phyloP scores from a whole-genome alignment of 2,888 invertebrate species.

The Caenorhabditis sp. region DNA sequence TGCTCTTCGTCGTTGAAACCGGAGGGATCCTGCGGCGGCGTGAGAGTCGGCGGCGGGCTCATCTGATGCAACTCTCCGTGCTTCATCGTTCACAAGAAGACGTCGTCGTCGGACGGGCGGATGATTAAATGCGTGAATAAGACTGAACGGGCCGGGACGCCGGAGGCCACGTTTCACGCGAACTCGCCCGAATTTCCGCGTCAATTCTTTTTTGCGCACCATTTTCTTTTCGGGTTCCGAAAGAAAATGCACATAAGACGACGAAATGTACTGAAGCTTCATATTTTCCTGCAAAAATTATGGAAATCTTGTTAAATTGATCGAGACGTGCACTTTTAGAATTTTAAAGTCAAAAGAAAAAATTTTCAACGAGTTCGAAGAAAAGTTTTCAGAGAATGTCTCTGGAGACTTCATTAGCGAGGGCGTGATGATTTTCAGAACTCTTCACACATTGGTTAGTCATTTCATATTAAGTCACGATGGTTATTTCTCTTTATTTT shows the following conservation, averaged over 20 bases:
- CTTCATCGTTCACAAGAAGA: too few relatives aligned
- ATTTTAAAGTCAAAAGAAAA: too few relatives aligned
- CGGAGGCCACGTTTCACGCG: constrained; percentile 39
- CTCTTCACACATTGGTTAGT: not conserved
- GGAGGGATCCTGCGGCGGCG: constrained; percentile 12
- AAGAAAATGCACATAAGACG: too few relatives aligned
- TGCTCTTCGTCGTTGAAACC: not conserved
- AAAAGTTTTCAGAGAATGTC: too few relatives aligned
- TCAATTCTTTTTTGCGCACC: constrained; percentile 10
- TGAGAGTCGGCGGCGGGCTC: constrained; percentile 21
- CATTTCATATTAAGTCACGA: not conserved
- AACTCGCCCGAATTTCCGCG: constrained; percentile 15
- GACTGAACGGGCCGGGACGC: constrained; percentile 1
- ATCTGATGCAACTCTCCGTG: too few relatives aligned
- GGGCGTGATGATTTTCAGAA: not conserved
- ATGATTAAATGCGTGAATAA: constrained; percentile 26
- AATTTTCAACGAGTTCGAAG: too few relatives aligned
- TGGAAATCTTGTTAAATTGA: too few relatives aligned
- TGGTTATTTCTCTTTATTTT: not conserved
- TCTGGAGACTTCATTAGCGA: too few relatives aligned
- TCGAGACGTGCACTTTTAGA: too few relatives aligned
- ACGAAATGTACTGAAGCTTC: too few relatives aligned
- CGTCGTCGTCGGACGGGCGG: constrained; percentile 10
- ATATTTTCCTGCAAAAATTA: too few relatives aligned
- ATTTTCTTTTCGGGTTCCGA: not conserved